Conservation (phyloP, 2,113 vertebrate species). For the Indri indri region DNA sequence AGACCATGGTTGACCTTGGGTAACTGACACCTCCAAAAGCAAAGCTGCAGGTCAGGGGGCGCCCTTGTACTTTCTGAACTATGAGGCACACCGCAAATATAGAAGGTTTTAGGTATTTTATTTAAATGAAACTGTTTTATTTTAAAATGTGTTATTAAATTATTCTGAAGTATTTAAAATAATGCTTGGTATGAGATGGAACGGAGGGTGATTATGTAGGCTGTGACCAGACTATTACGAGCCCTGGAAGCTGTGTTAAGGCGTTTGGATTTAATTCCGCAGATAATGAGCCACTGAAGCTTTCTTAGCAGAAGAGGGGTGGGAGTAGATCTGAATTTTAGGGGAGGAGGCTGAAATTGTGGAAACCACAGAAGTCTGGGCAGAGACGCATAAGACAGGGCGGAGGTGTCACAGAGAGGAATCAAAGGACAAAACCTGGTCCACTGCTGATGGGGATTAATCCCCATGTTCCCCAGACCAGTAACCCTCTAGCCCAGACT, state of each 20-base stretch:
- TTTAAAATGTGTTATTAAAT: not conserved
- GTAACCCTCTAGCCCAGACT: not conserved
- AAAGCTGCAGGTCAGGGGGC: not conserved
- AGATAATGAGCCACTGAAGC: not conserved
- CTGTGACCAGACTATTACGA: not conserved
- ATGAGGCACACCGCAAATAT: not conserved
- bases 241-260: not conserved
- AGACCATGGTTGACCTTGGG: not conserved
- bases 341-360: not conserved
- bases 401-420: not conserved
- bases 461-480: not conserved
- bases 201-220: not conserved
- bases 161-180: slow-evolving; percentile 19
- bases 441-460: not conserved
- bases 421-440: not conserved
- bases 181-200: not conserved
- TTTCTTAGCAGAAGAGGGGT: not conserved
- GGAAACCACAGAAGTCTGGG: not conserved
- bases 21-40: not conserved
- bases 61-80: not conserved
- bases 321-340: not conserved
- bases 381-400: not conserved
- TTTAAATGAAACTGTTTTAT: not conserved
- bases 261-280: not conserved
- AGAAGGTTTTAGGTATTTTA: not conserved